A percentile compares a stretch with the other conserved stretches of the same genome.
These are phyloP conservation scores for Acipenser ruthenus DNA, from an alignment of 2,797 vertebrate genomes.

Conservation along the genomic window DNA sequence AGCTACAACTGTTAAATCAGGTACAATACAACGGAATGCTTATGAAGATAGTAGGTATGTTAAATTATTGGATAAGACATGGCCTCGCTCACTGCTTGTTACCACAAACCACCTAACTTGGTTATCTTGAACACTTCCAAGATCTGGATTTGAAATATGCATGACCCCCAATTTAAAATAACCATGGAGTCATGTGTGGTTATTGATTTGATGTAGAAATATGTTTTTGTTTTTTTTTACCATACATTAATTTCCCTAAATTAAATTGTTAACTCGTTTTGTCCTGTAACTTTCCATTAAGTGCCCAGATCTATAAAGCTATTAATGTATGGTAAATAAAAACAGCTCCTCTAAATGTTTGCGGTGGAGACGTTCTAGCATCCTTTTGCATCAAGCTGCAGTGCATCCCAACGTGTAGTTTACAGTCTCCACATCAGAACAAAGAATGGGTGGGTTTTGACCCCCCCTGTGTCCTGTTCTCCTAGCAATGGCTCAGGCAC, in stretches of 20 bases:
- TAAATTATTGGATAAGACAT: constrained; percentile 18
- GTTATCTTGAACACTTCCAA: constrained; percentile 49
- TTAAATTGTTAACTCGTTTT: background rate
- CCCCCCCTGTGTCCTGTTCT: constrained; percentile 42
- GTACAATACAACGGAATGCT: no score
- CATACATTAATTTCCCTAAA: constrained; percentile 70
- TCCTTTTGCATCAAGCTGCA: constrained; percentile 38
- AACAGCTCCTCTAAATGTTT: constrained; percentile 43
- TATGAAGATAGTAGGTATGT: background rate
- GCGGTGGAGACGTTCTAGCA: constrained; percentile 57
- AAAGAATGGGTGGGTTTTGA: constrained; percentile 35
- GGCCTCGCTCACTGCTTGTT: constrained; percentile 91
- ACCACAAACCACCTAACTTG: constrained; percentile 59
- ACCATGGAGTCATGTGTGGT: constrained; percentile 74
- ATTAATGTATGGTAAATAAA: constrained; percentile 69
- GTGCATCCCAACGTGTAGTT: constrained; percentile 20
- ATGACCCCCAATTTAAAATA: constrained; percentile 83
- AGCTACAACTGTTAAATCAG: background rate
- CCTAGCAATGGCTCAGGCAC: constrained; percentile 91
- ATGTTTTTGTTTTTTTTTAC: constrained; percentile 52
- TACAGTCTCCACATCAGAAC: constrained; percentile 41
- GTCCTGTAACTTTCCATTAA: constrained; percentile 42
- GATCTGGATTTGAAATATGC: constrained; percentile 61
- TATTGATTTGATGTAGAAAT: constrained; percentile 75
- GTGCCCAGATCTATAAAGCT: constrained; percentile 47